These are phyloP conservation scores for Eucera pruinosa DNA, from an alignment of 2,888 invertebrate genomes.

Conservation along the genomic window DNA sequence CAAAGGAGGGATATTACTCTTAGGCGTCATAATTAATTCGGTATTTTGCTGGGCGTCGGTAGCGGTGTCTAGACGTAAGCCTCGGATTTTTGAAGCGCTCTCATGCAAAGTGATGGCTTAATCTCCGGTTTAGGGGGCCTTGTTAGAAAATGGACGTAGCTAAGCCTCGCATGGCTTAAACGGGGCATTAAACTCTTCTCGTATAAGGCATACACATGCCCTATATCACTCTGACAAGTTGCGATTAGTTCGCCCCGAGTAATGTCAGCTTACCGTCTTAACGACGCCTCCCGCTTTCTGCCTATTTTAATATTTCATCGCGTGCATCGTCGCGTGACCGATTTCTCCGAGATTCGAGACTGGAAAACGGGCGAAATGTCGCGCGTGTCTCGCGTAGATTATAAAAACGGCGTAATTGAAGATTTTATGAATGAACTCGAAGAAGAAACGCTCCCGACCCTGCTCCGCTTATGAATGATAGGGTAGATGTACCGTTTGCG, in stretches of 20 bases:
- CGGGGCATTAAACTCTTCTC: slow-evolving; percentile 71
- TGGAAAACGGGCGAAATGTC: neutral
- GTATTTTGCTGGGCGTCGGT: slow-evolving; percentile 58
- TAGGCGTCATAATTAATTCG: slow-evolving; percentile 78
- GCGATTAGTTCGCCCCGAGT: slow-evolving; percentile 52
- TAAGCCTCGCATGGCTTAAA: slow-evolving; percentile 73
- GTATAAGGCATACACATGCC: slow-evolving; percentile 57
- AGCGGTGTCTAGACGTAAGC: slow-evolving; percentile 69
- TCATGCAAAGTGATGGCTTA: slow-evolving; percentile 80
- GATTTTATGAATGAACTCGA: neutral
- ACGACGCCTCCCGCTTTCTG: slow-evolving; percentile 35
- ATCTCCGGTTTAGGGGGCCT: slow-evolving; percentile 77
- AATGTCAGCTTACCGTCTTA: slow-evolving; percentile 49
- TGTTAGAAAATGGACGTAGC: slow-evolving; percentile 74
- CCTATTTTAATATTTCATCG: slow-evolving; percentile 44
- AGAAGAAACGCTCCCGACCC: neutral
- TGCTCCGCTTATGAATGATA: neutral
- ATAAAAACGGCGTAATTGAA: too few relatives aligned
- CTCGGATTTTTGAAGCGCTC: slow-evolving; percentile 78
- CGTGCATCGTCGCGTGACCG: slow-evolving; percentile 29
- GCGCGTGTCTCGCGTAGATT: too few relatives aligned
- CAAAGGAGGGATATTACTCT: slow-evolving; percentile 60
- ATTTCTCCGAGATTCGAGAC: slow-evolving; percentile 3
- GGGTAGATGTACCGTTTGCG: too few relatives aligned
- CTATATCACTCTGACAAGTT: slow-evolving; percentile 64